These are phyloP conservation scores for Phylloscopus trochiloides DNA, from an alignment of 2,113 vertebrate genomes.

Conservation along the genomic window DNA sequence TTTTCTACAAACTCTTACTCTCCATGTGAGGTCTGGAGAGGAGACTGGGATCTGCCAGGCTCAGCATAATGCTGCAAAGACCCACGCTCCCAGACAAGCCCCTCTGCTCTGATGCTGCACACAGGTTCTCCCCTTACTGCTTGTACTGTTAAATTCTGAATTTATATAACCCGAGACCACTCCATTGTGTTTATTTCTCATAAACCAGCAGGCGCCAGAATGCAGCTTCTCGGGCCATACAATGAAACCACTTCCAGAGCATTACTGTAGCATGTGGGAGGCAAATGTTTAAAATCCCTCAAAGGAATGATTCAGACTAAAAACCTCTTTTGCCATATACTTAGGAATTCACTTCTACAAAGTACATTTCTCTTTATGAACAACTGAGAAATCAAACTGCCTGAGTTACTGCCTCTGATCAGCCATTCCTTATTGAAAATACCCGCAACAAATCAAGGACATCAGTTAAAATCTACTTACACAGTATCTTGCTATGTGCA, in stretches of 20 bases:
- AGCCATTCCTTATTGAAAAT: not conserved
- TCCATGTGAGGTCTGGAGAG: conserved; percentile 43
- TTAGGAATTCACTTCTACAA: conserved; percentile 35
- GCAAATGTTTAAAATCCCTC: conserved; percentile 56
- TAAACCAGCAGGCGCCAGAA: conserved; percentile 41
- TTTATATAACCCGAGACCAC: not conserved
- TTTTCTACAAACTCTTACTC: not conserved
- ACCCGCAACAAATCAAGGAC: not conserved
- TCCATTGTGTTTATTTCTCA: conserved; percentile 28
- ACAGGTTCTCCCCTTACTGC: not conserved
- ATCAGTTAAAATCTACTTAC: not conserved
- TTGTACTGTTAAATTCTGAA: not conserved
- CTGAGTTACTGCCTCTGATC: not conserved
- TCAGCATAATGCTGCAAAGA: not conserved
- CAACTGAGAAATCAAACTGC: conserved; percentile 8
- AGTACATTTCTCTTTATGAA: conserved; percentile 27
- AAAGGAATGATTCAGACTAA: conserved; percentile 51
- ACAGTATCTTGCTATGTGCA: not conserved
- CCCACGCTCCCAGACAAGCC: fast-evolving
- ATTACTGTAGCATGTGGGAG: conserved; percentile 36
- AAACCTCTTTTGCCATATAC: conserved; percentile 27
- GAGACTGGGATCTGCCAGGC: not conserved
- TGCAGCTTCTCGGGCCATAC: not conserved
- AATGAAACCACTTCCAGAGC: conserved; percentile 13
- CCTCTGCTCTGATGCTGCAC: not conserved